phyloP scores from a whole-genome alignment of 2,888 invertebrate species.

The Monoplex corrugatus region DNA sequence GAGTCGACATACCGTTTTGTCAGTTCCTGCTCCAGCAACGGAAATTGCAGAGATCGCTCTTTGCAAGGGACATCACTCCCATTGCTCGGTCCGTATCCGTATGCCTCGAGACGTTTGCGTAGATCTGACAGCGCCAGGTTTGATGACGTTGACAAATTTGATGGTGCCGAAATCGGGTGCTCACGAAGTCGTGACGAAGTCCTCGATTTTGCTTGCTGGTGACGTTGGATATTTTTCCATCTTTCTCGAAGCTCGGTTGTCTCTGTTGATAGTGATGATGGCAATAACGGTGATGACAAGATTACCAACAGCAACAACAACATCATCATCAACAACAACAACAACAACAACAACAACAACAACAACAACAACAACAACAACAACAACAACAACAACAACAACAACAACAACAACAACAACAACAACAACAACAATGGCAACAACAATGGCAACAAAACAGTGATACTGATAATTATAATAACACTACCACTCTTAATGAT shows the following conservation, averaged over 20 bases:
- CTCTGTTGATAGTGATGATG: background rate
- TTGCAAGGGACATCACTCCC: background rate
- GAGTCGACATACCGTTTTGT: conserved; percentile 13
- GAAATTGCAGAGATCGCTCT: background rate
- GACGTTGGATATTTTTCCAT: background rate
- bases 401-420: no score
- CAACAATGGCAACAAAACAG: no score
- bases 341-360: no score
- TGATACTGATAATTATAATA: background rate
- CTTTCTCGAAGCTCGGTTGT: background rate
- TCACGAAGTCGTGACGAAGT: background rate
- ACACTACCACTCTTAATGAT: background rate
- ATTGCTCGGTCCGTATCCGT: background rate
- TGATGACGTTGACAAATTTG: background rate
- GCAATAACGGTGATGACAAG: no score
- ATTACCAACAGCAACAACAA: no score
- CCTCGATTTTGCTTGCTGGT: background rate
- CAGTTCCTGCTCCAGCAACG: background rate
- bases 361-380: no score
- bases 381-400: no score
- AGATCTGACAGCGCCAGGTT: background rate
- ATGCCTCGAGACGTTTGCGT: background rate
- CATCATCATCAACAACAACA: no score
- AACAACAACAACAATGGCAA: no score
- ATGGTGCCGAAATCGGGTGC: background rate